Evolutionary conservation across 2,797 vertebrate genomes (phyloP).

Genomic region (Pitangus sulphuratus): DNA sequence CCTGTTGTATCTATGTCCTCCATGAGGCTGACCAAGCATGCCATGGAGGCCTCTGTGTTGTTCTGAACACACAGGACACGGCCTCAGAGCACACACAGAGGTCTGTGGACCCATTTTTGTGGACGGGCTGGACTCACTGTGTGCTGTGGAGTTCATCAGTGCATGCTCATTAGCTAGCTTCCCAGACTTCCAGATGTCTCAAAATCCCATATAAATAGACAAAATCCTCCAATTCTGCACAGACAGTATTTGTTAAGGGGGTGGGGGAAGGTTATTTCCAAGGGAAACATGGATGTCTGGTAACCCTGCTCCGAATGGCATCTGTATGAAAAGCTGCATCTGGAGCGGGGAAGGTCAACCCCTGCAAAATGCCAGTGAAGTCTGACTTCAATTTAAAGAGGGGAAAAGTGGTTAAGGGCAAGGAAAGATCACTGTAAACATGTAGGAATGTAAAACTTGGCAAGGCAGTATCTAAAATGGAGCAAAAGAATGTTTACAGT

Average conservation of each 20-base stretch:
- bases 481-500: conserved; percentile 49
- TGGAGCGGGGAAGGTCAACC: conserved; percentile 16
- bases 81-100: not conserved
- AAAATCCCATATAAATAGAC: conserved; percentile 64
- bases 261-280: conserved; percentile 34
- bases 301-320: conserved; percentile 22
- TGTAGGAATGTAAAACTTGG: conserved; percentile 63
- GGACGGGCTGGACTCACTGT: not conserved
- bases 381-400: conserved; percentile 56
- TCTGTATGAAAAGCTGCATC: conserved; percentile 50
- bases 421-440: conserved; percentile 60
- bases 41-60: rapidly evolving
- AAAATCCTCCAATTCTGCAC: conserved; percentile 36
- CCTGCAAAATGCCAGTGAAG: conserved; percentile 43
- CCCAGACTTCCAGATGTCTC: conserved; percentile 67
- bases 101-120: not conserved
- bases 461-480: conserved; percentile 30
- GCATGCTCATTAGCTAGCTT: conserved; percentile 44
- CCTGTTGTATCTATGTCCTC: rapidly evolving
- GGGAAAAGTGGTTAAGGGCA: conserved; percentile 43
- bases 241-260: not conserved
- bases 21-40: rapidly evolving
- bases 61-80: not conserved
- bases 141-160: conserved; percentile 26
- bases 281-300: conserved; percentile 60